Conservation (phyloP, 2,797 vertebrate species). For the Anguilla marmorata region DNA sequence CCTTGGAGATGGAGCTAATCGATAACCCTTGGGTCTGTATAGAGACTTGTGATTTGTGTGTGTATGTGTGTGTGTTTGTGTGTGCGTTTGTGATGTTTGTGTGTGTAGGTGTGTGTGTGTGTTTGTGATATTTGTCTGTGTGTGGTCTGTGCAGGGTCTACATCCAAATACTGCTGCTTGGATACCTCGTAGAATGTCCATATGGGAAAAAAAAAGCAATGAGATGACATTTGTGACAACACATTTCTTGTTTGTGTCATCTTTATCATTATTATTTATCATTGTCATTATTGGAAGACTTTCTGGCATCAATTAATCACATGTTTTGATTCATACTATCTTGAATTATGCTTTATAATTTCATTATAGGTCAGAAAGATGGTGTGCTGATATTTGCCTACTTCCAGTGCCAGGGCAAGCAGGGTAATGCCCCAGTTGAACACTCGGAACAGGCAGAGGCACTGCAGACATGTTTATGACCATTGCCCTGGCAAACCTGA, state of each 20-base stretch:
- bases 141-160: neutral
- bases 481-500: neutral
- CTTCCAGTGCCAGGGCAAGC: neutral
- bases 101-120: neutral
- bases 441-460: neutral
- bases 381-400: constrained; percentile 1
- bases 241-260: neutral
- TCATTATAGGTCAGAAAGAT: neutral
- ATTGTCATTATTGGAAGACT: neutral
- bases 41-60: constrained; percentile 21
- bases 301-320: neutral
- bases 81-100: neutral
- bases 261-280: neutral
- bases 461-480: neutral
- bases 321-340: neutral
- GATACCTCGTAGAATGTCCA: neutral
- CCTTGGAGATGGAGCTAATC: constrained; percentile 27
- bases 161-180: neutral
- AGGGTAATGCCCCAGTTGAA: neutral
- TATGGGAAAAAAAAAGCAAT: neutral
- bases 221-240: neutral
- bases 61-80: neutral
- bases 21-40: constrained; percentile 29
- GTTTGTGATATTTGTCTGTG: neutral
- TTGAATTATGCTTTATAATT: neutral